Evolutionary conservation across 2,113 vertebrate genomes (phyloP).

Genomic region (Triplophysa rosa): DNA sequence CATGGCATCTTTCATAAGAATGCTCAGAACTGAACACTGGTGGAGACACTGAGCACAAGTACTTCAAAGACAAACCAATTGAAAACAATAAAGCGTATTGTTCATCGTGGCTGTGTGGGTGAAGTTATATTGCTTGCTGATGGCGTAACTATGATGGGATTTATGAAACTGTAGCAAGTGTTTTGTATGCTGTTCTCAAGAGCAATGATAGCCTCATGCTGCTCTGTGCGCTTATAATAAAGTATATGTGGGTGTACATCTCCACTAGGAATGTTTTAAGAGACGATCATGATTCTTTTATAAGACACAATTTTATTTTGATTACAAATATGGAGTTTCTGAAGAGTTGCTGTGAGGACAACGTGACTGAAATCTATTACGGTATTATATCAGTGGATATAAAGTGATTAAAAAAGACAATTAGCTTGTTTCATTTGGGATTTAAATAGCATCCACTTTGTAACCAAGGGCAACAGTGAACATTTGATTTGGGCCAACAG

Average conservation of each 20-base stretch:
- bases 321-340: not conserved
- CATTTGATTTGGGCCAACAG: not conserved
- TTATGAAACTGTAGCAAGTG: not conserved
- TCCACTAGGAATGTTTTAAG: not conserved
- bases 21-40: not conserved
- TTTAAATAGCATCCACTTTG: not conserved
- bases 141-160: conserved; percentile 1
- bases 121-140: not conserved
- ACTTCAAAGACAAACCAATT: not conserved
- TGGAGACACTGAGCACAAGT: not conserved
- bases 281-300: not conserved
- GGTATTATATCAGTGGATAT: too few species aligned
- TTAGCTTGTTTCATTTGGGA: not conserved
- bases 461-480: conserved; percentile 5
- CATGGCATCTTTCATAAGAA: not conserved
- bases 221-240: not conserved
- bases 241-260: not conserved
- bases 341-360: not conserved
- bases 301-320: not conserved
- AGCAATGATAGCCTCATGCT: not conserved
- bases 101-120: not conserved
- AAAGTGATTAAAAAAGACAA: not conserved
- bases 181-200: not conserved
- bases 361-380: not conserved
- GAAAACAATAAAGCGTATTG: not conserved